Evolutionary conservation across 1,140 invertebrate species (phyloP).

Genomic region (Danaus melanippus): DNA sequence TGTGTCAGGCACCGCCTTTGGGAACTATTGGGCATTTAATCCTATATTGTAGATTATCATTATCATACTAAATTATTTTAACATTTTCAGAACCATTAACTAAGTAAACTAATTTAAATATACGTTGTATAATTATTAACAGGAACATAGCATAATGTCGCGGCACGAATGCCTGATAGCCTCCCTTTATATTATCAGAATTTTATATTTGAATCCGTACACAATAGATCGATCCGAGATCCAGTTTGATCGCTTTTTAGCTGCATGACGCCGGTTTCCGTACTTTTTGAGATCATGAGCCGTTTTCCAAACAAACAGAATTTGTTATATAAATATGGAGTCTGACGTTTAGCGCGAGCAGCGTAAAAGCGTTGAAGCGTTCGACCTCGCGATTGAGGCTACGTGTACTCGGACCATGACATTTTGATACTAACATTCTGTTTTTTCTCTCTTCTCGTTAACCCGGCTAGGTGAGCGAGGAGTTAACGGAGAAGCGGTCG

Average conservation of each 20-base stretch:
- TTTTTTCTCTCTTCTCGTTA: constrained; percentile 73
- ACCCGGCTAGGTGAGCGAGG: constrained; percentile 77
- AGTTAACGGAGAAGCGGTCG: constrained; percentile 59
- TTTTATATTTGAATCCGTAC: constrained; percentile 49
- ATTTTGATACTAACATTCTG: constrained; percentile 74
- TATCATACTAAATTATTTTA: constrained; percentile 72
- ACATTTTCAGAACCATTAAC: constrained; percentile 69
- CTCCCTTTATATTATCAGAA: constrained; percentile 43
- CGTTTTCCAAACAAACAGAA: constrained; percentile 1
- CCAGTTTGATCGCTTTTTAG: constrained; percentile 59
- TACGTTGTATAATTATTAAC: constrained; percentile 65
- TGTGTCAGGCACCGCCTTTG: constrained; percentile 54
- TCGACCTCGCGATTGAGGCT: constrained; percentile 54
- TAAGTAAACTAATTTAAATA: constrained; percentile 66
- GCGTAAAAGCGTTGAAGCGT: constrained; percentile 39
- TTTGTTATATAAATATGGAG: too few species aligned
- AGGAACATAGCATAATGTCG: constrained; percentile 57
- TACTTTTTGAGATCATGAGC: constrained; percentile 17
- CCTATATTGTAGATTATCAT: constrained; percentile 69
- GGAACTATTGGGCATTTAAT: constrained; percentile 74
- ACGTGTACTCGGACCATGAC: constrained; percentile 64
- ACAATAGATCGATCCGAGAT: constrained; percentile 63
- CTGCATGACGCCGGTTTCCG: constrained; percentile 51
- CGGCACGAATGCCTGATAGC: constrained; percentile 72
- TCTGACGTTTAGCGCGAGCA: constrained; percentile 17